Conservation (phyloP, 1,140 invertebrate species). For the Listronotus bonariensis region DNA sequence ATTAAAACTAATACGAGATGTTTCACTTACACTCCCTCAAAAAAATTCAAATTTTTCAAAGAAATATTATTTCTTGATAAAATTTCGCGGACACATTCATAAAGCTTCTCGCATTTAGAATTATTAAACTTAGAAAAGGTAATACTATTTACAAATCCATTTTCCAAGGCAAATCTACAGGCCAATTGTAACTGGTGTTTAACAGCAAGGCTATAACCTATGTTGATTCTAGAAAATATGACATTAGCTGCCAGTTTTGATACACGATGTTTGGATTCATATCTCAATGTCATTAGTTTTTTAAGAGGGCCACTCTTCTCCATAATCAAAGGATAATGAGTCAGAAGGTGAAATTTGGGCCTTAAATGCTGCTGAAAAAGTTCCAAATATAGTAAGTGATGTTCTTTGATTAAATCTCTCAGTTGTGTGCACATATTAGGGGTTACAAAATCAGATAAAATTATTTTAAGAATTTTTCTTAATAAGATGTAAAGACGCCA, state of each 20-base stretch:
- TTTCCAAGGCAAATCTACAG: no score
- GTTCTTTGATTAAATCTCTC: background rate
- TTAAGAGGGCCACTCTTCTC: background rate
- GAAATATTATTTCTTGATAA: no score
- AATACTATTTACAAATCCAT: no score
- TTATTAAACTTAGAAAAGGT: no score
- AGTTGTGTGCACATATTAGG: background rate
- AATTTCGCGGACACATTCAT: no score
- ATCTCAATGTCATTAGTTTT: conserved; percentile 6
- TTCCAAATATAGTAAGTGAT: conserved; percentile 6
- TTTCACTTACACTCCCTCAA: no score
- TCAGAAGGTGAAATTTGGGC: conserved; percentile 8
- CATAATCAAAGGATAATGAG: background rate
- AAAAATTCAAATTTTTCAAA: no score
- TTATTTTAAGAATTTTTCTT: conserved; percentile 1
- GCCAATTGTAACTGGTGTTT: conserved; percentile 22
- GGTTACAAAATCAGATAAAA: background rate
- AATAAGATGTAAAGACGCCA: conserved; percentile 1
- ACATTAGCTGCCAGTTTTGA: conserved; percentile 24
- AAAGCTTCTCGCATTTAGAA: no score
- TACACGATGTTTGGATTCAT: conserved; percentile 26
- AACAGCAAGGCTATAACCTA: conserved; percentile 17
- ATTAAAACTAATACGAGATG: no score
- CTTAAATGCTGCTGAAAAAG: background rate
- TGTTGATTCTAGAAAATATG: conserved; percentile 20